Evolutionary conservation across 1,140 invertebrate genomes (phyloP).

Genomic region (Piezodorus guildinii): DNA sequence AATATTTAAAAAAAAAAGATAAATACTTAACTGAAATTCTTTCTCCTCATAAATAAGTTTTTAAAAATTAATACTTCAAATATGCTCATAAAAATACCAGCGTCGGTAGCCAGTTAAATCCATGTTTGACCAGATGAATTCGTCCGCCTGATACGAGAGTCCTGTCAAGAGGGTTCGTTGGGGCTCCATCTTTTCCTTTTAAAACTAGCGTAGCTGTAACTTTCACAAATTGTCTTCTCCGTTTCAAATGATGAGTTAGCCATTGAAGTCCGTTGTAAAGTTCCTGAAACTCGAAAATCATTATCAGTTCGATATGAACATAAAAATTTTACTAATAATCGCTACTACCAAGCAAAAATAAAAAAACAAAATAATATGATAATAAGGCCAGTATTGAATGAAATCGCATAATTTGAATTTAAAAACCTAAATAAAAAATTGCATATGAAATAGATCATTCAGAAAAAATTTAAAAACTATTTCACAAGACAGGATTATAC

Average conservation of each 20-base stretch:
- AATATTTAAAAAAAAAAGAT: too few species aligned
- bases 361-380: background rate
- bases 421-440: background rate
- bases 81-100: too few species aligned
- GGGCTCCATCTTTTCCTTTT: conserved; percentile 1
- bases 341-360: background rate
- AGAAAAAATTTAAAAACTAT: background rate
- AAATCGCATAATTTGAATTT: background rate
- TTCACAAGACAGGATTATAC: background rate
- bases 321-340: background rate
- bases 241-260: background rate
- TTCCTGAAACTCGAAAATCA: background rate
- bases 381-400: background rate
- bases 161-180: background rate
- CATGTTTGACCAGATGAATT: background rate
- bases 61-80: too few species aligned
- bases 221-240: background rate
- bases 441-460: background rate
- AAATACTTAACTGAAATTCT: too few species aligned
- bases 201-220: background rate
- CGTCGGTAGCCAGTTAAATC: too few species aligned
- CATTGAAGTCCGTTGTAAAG: background rate
- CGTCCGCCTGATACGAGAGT: background rate
- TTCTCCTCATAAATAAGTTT: too few species aligned
- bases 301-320: background rate